A percentile compares a stretch with the other conserved stretches of the same genome.
phyloP scores from a whole-genome alignment of 2,797 vertebrate species.

The Alcedo atthis region DNA sequence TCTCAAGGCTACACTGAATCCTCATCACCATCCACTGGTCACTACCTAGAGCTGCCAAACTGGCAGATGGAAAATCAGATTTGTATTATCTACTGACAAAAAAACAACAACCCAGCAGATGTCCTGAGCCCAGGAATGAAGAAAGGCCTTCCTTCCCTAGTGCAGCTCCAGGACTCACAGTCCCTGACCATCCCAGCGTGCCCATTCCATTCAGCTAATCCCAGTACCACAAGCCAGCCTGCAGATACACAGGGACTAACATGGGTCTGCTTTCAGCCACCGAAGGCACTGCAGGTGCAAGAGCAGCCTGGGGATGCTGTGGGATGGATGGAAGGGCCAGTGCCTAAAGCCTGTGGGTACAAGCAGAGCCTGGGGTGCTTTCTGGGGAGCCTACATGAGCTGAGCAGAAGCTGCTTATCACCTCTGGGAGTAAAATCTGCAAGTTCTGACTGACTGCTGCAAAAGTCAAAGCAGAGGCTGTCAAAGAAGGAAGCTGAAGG shows the following conservation, averaged over 20 bases:
- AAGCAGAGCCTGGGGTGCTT: neutral
- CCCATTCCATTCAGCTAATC: fast-evolving
- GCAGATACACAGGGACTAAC: fast-evolving
- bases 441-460: neutral
- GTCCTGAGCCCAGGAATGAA: neutral
- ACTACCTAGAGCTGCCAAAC: fast-evolving
- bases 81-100: neutral
- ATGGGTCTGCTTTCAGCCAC: fast-evolving
- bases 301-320: neutral
- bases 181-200: neutral
- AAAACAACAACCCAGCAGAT: neutral
- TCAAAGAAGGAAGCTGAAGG: neutral
- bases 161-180: neutral
- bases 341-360: neutral
- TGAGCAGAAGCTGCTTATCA: neutral
- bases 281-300: neutral
- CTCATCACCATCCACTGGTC: fast-evolving
- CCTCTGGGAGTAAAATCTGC: neutral
- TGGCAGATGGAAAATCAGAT: neutral
- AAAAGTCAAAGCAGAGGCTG: neutral
- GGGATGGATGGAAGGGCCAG: neutral
- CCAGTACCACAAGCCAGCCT: neutral
- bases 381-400: neutral
- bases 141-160: neutral
- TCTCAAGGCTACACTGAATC: neutral